Evolutionary conservation across 2,888 invertebrate genomes (phyloP).

Genomic region (Spodoptera picta): DNA sequence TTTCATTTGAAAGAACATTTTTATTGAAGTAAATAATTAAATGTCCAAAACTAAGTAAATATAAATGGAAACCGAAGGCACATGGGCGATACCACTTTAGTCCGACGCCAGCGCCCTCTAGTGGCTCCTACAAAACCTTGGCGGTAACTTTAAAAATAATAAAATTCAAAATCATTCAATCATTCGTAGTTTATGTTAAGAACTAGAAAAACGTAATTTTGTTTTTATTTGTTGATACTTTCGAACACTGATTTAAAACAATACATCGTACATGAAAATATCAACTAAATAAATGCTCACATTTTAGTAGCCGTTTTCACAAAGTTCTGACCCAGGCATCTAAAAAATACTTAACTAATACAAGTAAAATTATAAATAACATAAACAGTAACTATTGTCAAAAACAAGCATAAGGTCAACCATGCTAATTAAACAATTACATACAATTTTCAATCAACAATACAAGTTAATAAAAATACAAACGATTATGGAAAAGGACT

Average conservation of each 20-base stretch:
- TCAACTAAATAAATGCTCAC: slow-evolving; percentile 20
- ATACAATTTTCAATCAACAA: slow-evolving; percentile 17
- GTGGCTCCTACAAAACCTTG: slow-evolving; percentile 49
- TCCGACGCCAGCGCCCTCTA: slow-evolving; percentile 72
- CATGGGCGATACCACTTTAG: slow-evolving; percentile 81
- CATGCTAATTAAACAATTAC: slow-evolving; percentile 19
- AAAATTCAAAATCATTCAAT: slow-evolving; percentile 6
- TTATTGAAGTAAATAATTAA: slow-evolving; percentile 72
- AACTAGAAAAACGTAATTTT: background rate
- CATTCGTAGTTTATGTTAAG: background rate
- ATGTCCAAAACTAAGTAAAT: slow-evolving; percentile 57
- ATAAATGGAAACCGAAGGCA: slow-evolving; percentile 68
- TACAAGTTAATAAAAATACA: slow-evolving; percentile 10
- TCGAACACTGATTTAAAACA: background rate
- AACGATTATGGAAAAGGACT: background rate
- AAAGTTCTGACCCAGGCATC: slow-evolving; percentile 22
- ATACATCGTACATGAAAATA: slow-evolving; percentile 8
- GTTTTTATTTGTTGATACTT: slow-evolving; percentile 7
- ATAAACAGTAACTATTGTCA: slow-evolving; percentile 21
- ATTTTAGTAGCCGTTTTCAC: slow-evolving; percentile 11
- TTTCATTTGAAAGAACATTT: slow-evolving; percentile 65
- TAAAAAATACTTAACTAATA: slow-evolving; percentile 28
- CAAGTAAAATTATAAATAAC: slow-evolving; percentile 13
- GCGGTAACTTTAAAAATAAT: slow-evolving; percentile 65
- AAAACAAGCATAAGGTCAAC: slow-evolving; percentile 22